Conservation (phyloP, 2,797 vertebrate species). For the Prionace glauca region DNA sequence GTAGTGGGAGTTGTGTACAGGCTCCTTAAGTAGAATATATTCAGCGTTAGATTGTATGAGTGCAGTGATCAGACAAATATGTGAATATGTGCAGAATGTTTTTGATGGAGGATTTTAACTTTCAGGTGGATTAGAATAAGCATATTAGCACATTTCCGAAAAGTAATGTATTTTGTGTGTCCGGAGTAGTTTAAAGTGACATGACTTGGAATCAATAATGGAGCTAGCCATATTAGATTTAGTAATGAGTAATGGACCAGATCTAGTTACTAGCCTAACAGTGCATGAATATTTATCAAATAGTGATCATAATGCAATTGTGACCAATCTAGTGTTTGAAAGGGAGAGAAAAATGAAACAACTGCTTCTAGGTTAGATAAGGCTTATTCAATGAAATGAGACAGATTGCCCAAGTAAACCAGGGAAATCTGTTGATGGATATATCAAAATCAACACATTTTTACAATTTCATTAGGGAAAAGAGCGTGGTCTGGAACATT, state of each 20-base stretch:
- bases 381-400: no score
- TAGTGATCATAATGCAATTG: neutral
- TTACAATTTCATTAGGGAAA: neutral
- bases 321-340: neutral
- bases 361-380: neutral
- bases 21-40: neutral
- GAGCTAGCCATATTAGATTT: neutral
- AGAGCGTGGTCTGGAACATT: neutral
- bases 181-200: neutral
- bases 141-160: neutral
- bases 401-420: neutral
- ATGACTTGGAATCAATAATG: neutral
- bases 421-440: neutral
- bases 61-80: neutral
- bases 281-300: neutral
- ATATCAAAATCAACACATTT: neutral
- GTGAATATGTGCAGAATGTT: neutral
- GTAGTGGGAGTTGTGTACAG: neutral
- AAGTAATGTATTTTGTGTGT: neutral
- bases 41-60: neutral
- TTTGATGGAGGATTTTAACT: neutral
- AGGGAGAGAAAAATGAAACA: neutral
- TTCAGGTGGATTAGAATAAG: neutral
- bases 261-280: neutral
- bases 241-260: neutral